These are phyloP conservation scores for Brachystomella parvula DNA, from an alignment of 1,140 invertebrate genomes.

Conservation along the genomic window DNA sequence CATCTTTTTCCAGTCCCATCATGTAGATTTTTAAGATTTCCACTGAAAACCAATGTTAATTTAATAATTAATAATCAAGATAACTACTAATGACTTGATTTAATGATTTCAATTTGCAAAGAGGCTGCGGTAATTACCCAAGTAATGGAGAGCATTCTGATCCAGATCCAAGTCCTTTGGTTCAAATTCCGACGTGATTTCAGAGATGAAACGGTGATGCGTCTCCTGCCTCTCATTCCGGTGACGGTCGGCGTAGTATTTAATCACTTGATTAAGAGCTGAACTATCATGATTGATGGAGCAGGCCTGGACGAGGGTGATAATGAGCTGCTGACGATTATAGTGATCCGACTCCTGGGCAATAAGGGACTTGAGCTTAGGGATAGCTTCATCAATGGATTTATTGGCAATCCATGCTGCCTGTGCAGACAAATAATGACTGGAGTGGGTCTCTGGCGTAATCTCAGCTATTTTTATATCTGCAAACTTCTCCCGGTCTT, in stretches of 20 bases:
- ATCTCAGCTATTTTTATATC: neutral
- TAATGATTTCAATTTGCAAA: too few species aligned
- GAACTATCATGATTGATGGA: neutral
- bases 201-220: neutral
- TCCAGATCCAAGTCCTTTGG: neutral
- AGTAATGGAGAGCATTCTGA: neutral
- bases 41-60: too few species aligned
- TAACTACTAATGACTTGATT: too few species aligned
- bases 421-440: neutral
- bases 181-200: neutral
- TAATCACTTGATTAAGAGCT: neutral
- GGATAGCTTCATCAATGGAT: neutral
- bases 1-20: neutral
- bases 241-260: neutral
- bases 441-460: neutral
- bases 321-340: neutral
- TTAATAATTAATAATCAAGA: too few species aligned
- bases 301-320: neutral
- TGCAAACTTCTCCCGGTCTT: neutral
- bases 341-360: neutral
- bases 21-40: neutral
- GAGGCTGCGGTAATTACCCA: too few species aligned
- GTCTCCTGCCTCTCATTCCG: neutral
- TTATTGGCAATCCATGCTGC: neutral
- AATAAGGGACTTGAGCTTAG: neutral